Percentiles rank a stretch among this genome's conserved stretches.
phyloP scores from a whole-genome alignment of 2,113 vertebrate genomes.

The Peromyscus californicus region DNA sequence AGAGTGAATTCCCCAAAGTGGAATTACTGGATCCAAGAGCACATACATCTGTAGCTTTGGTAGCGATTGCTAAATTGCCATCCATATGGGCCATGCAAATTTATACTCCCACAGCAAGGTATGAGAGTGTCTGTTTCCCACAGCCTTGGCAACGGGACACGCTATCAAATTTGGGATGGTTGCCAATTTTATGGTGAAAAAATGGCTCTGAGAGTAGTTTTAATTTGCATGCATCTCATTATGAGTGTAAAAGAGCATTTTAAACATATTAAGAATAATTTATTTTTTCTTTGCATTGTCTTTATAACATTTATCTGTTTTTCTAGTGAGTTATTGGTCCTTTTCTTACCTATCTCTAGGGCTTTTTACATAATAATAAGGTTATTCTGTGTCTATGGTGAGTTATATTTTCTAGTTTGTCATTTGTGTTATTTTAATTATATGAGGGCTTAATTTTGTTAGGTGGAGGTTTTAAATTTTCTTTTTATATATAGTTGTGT shows the following conservation, averaged over 20 bases:
- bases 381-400: slow-evolving; percentile 34
- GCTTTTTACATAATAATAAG: background rate
- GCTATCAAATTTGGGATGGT: slow-evolving; percentile 49
- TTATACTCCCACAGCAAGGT: slow-evolving; percentile 53
- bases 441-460: background rate
- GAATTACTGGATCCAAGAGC: slow-evolving; percentile 32
- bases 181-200: slow-evolving; percentile 72
- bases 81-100: slow-evolving; percentile 66
- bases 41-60: slow-evolving; percentile 56
- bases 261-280: slow-evolving; percentile 61
- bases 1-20: slow-evolving; percentile 34
- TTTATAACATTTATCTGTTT: slow-evolving; percentile 45
- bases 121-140: background rate
- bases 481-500: background rate
- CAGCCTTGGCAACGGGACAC: slow-evolving; percentile 45
- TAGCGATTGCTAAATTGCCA: slow-evolving; percentile 61
- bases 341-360: slow-evolving; percentile 13
- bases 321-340: slow-evolving; percentile 28
- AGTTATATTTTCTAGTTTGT: slow-evolving; percentile 27
- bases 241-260: slow-evolving; percentile 57
- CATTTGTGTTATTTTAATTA: background rate
- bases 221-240: slow-evolving; percentile 66
- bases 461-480: background rate
- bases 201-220: slow-evolving; percentile 57
- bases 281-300: slow-evolving; percentile 63